Conservation (phyloP, 2,797 vertebrate genomes). For the Gambusia yucatana region DNA sequence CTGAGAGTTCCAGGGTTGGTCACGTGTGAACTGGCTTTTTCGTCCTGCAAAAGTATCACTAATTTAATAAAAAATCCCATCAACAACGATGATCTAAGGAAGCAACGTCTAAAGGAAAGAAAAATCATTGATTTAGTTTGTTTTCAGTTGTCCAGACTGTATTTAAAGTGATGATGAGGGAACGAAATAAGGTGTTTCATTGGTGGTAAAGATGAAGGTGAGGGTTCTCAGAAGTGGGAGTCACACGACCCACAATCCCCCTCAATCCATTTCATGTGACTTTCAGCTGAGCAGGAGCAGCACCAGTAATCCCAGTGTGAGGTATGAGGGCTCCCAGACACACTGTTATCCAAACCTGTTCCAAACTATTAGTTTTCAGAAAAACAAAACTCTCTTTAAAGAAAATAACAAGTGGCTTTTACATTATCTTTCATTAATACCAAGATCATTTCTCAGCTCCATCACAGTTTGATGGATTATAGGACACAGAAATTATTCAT, state of each 20-base stretch:
- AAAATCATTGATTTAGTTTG: not conserved
- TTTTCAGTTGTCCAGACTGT: not conserved
- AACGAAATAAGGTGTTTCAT: not conserved
- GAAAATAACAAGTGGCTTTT: not conserved
- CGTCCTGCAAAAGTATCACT: constrained; percentile 64
- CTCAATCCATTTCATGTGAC: constrained; percentile 95
- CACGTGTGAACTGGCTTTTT: constrained; percentile 79
- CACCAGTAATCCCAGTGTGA: constrained; percentile 75
- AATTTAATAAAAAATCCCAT: not conserved
- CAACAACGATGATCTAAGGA: not conserved
- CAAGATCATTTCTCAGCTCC: not conserved
- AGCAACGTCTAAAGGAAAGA: not conserved
- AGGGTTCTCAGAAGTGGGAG: constrained; percentile 71
- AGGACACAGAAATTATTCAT: not conserved
- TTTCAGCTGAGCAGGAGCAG: constrained; percentile 87
- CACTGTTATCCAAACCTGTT: constrained; percentile 21
- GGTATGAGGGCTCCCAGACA: constrained; percentile 69
- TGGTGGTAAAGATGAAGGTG: constrained; percentile 20
- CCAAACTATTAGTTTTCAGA: not conserved
- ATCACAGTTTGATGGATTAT: not conserved
- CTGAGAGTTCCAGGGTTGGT: constrained; percentile 85
- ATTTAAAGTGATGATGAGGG: not conserved
- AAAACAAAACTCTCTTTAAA: constrained; percentile 1
- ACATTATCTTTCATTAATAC: not conserved
- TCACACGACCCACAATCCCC: constrained; percentile 82